Evolutionary conservation across 2,888 invertebrate genomes (phyloP), one percentile per base, ranked within the genome.

Genomic region (Phoronis australis): DNA sequence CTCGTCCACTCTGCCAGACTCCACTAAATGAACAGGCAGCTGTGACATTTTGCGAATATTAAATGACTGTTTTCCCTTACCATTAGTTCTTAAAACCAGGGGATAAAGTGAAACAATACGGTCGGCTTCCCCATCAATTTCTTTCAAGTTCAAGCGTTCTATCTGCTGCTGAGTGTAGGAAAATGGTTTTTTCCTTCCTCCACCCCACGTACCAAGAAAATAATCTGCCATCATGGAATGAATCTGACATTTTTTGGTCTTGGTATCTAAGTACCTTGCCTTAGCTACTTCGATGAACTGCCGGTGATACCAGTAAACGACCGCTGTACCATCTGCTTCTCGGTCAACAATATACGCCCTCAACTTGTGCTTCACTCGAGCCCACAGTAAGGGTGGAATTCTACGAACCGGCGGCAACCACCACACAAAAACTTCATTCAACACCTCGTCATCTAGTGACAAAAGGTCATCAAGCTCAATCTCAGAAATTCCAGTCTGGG

Each of bases 1-100:
- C 75, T 95, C 94, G 46, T 87, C 86, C 71, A 90, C 90, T 20
- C 67, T 59, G 4, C 55, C 37, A 45, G 63, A 60, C 23, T 57
- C 48, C 15, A 59, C 45, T 31, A 73, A 55, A 47, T 67, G 62
- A 47, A 57, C 66, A 1, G 73, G 71, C 39, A 74, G 56, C 47
- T 71, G 68, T 24, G 59, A 59, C 56, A 74, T 52, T 52, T 72
- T 74, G 15, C 74, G 48, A 23, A 57, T 55, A 51, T 74, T 73
- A 59, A 60, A 71, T 6, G 55, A 42, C 37, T 55, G 50, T 12
- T 44, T 47, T 12, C 4, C 23, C 15, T 12, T n/a, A 12, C 26
- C 24, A n/a, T 31, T 21, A 21, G 48, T 52, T 6, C 59, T 59
- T 46, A 69, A 68, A 21, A 56, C 45, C 27, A 66, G 54, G 0